Evolutionary conservation across 2,797 vertebrate genomes (phyloP), one percentile per base, ranked within the genome.

Genomic region (Hoplostethus mediterraneus): DNA sequence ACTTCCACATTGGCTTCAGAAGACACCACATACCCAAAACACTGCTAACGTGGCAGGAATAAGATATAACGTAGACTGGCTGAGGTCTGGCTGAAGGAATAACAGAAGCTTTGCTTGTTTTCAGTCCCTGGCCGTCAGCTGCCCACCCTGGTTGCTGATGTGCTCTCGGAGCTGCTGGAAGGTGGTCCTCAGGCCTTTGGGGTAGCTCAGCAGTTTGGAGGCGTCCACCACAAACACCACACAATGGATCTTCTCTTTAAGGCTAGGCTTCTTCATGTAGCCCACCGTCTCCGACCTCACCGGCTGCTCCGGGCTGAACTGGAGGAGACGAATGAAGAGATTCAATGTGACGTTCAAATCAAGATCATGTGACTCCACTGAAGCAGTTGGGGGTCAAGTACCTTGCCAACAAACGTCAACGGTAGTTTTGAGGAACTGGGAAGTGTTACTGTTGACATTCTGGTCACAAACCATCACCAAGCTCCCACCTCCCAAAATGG

Each of bases 61-160:
- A 54, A 54, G 11, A 3, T 30, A 12, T 54, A 31, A 1, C 5
- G 53, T 30, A 30, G 11, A 54, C 14, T 14, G 17, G 14, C 48
- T 49, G 42, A 21, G 21, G 21, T 21, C 21, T 21, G 21, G 21
- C 21, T 21, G 21, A 21, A 21, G 21, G 21, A 21, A 21, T 21
- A 21, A 21, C 21, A 21, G 6, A 36, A 3, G 4, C 33, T 2
- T 7, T 36, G 33, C 33, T 13, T 28, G 21, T 21, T 57, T 44
- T 36, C 3, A 0, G 30, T 12, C 30, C 8, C 55, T 40, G 25
- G 16, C 48, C 14, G n/a, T 64, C 21, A 5, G 64, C 0, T 56
- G 44, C 90, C 91, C 84, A 95, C 94, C 93, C 56, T 94, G 74
- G 33, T 90, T 90, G 63, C 90, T 87, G 89, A 94, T 92, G 80